Conservation (phyloP, 1,140 invertebrate genomes). For the Bombus cullumanus region DNA sequence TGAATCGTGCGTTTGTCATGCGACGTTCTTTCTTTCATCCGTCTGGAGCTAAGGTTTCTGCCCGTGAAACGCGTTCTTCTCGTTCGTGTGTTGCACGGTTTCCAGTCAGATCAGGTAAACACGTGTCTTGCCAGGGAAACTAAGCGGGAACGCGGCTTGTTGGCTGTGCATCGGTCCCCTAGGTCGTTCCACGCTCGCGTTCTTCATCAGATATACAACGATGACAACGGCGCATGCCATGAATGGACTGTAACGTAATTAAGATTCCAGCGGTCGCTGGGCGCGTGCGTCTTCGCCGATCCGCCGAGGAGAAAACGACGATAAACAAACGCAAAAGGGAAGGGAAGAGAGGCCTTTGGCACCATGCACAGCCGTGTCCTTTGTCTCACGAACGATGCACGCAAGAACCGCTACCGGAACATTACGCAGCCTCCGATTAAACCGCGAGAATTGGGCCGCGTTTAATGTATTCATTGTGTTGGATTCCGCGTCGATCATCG, state of each 20-base stretch:
- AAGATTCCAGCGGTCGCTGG: constrained; percentile 69
- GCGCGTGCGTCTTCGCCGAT: constrained; percentile 51
- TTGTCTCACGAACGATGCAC: constrained; percentile 60
- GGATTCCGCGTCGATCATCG: background rate
- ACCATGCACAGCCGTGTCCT: constrained; percentile 54
- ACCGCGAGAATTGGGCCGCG: constrained; percentile 32
- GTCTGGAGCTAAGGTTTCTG: background rate
- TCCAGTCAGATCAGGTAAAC: constrained; percentile 16
- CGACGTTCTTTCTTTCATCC: background rate
- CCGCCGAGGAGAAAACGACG: constrained; percentile 12
- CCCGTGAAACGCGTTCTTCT: constrained; percentile 7
- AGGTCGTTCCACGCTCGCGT: background rate
- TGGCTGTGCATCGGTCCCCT: background rate
- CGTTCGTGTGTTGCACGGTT: constrained; percentile 9
- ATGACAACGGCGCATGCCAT: constrained; percentile 62
- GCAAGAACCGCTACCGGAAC: constrained; percentile 47
- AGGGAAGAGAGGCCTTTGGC: background rate
- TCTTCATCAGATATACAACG: constrained; percentile 38
- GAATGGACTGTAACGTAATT: constrained; percentile 74
- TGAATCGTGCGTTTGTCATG: background rate
- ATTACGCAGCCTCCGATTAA: constrained; percentile 30
- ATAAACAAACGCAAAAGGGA: constrained; percentile 8
- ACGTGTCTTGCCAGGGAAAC: constrained; percentile 12
- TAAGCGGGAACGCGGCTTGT: background rate
- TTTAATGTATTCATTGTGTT: constrained; percentile 47